Evolutionary conservation across 2,888 invertebrate species (phyloP).

Genomic region (Lamellibrachia satsuma): DNA sequence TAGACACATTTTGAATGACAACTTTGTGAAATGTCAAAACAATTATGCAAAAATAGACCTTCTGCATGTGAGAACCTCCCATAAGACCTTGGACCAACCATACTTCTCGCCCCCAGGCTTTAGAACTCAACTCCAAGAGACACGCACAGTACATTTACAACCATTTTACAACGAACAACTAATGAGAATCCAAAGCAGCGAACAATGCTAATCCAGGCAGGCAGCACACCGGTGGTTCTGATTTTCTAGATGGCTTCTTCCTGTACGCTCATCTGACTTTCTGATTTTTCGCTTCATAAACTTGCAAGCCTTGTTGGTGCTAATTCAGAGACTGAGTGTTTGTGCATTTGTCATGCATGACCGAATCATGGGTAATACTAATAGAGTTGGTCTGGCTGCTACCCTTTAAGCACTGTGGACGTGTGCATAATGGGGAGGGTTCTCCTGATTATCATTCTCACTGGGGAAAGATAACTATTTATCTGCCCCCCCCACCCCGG

Average conservation of each 20-base stretch:
- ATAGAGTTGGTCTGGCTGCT: neutral
- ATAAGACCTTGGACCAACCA: neutral
- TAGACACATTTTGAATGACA: neutral
- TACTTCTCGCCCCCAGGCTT: neutral
- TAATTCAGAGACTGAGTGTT: conserved; percentile 14
- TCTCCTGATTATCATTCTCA: too few species aligned
- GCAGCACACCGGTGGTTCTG: neutral
- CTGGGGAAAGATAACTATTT: too few species aligned
- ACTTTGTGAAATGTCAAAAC: neutral
- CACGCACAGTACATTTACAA: neutral
- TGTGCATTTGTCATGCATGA: neutral
- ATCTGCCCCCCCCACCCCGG: too few species aligned
- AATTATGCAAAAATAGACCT: neutral
- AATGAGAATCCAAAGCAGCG: neutral
- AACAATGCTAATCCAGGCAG: conserved; percentile 6
- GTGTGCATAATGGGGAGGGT: too few species aligned
- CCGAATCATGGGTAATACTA: neutral
- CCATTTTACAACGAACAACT: neutral
- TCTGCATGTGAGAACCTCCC: neutral
- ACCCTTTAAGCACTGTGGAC: neutral
- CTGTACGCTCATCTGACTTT: conserved; percentile 12
- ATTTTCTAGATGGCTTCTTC: neutral
- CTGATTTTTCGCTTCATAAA: conserved; percentile 12
- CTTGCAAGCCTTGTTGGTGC: neutral
- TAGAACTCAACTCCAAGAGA: neutral